Conservation (phyloP, 2,113 vertebrate species). For the Pagrus major region DNA sequence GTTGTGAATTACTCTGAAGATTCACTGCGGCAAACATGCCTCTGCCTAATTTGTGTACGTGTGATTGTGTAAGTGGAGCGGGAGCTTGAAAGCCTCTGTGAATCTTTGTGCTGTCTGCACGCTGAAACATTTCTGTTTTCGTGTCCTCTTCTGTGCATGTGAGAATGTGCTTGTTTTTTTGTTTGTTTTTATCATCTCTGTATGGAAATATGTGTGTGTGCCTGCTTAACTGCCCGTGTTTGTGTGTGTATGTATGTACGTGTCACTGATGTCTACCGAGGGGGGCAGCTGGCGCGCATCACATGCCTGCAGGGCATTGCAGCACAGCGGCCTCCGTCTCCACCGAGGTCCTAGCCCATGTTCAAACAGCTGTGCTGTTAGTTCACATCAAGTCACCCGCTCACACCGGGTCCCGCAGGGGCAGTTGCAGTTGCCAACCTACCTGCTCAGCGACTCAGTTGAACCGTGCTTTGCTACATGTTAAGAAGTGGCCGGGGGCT, state of each 20-base stretch:
- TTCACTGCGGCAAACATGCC: slow-evolving; percentile 1
- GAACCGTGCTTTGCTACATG: slow-evolving; percentile 14
- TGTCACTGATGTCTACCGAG: slow-evolving; percentile 58
- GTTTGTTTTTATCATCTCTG: slow-evolving; percentile 11
- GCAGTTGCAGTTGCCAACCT: slow-evolving; percentile 15
- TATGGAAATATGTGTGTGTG: slow-evolving; percentile 3
- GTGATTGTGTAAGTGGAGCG: slow-evolving; percentile 22
- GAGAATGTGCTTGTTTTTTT: too few relatives aligned
- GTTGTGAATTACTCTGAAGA: slow-evolving; percentile 34
- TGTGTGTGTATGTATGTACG: slow-evolving; percentile 27
- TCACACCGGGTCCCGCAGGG: slow-evolving; percentile 46
- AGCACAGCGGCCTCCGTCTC: slow-evolving; percentile 40
- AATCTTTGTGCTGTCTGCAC: background rate
- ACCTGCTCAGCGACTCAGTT: slow-evolving; percentile 21
- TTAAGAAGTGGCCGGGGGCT: slow-evolving; percentile 12
- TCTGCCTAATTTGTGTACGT: slow-evolving; percentile 25
- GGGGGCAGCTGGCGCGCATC: slow-evolving; percentile 56
- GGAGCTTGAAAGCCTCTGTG: slow-evolving; percentile 7
- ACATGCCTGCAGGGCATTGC: slow-evolving; percentile 48
- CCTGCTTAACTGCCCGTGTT: background rate
- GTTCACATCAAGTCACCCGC: slow-evolving; percentile 67
- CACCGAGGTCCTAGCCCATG: slow-evolving; percentile 43
- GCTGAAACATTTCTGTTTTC: background rate
- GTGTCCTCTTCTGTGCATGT: slow-evolving; percentile 18
- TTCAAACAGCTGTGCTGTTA: slow-evolving; percentile 68